Base-by-base conservation (phyloP, 2,797 vertebrate genomes). In the Buphagus erythrorhynchus region DNA sequence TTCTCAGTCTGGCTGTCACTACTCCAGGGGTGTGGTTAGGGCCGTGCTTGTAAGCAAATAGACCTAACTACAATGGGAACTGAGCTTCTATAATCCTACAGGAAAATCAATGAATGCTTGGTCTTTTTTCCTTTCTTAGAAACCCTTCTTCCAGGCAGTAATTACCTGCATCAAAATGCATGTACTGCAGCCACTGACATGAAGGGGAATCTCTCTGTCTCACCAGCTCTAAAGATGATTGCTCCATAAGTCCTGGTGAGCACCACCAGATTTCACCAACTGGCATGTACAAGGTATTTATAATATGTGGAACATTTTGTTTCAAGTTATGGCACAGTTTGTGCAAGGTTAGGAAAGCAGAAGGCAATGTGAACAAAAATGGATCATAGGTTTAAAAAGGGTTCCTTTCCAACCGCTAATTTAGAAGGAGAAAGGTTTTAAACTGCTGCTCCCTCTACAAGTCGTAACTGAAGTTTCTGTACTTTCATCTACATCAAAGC, bases 401-500 rank as follows among this genome's bases (percentile, higher is more conserved):
- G 0, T 2, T 45, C 35, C 10, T 58, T 81, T 46, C 88, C 86
- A 95, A 95, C 42, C 10, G n/a, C 7, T 81, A 82, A 71, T 90
- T 71, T 85, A 89, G 52, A 95, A 86, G 65, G 36, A 77, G 75
- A 52, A 55, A 80, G 38, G 83, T 93, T 95, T 92, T 49, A 93
- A 96, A 86, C 68, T 66, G 73, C 77, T 88, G 63, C 26, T 92
- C 81, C 22, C 76, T 95, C 89, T 71, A 68, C 43, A 91, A 90
- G 45, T 82, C 9, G 2, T 88, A 93, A 90, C 73, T 91, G 78
- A 97, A 95, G 75, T 42, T 88, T 86, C 75, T 69, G 25, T 29
- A 40, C 89, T 89, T 96, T 93, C 85, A 90, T 96, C 84, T 87
- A 49, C 63, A 96, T 96, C 95, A 97, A 96, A 95, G 93, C 51